These are phyloP conservation scores for Idaea biselata DNA, from an alignment of 2,888 invertebrate genomes.

Conservation along the genomic window DNA sequence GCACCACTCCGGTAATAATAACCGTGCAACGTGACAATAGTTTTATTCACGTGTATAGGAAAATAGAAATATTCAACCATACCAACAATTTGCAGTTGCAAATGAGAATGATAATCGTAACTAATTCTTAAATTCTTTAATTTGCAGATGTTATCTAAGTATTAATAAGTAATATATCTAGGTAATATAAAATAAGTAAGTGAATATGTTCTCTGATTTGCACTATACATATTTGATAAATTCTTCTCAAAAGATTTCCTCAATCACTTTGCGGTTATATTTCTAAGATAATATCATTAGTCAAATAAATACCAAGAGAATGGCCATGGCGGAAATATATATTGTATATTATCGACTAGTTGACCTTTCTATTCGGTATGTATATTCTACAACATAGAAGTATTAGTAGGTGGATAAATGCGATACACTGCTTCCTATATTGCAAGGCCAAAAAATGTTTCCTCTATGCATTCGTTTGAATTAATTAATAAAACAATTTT, in stretches of 20 bases:
- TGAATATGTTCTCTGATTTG: too few relatives aligned
- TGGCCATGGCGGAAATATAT: conserved; percentile 44
- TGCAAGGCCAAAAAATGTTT: conserved; percentile 47
- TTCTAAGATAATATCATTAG: background rate
- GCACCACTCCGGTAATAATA: background rate
- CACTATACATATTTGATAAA: background rate
- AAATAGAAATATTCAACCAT: background rate
- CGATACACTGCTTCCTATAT: conserved; percentile 48
- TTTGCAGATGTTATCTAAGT: background rate
- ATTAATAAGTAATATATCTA: too few relatives aligned
- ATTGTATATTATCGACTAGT: conserved; percentile 32
- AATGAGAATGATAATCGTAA: background rate
- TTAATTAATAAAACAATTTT: conserved; percentile 18
- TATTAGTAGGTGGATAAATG: conserved; percentile 40
- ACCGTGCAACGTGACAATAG: background rate
- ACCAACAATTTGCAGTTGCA: background rate
- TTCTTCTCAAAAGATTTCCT: background rate
- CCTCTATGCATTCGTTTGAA: conserved; percentile 46
- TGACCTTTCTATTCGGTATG: conserved; percentile 55
- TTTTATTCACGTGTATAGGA: background rate
- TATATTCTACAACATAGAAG: conserved; percentile 35
- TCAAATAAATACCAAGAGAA: conserved; percentile 10
- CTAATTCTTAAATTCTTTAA: too few relatives aligned
- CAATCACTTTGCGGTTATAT: background rate
- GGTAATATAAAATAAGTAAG: too few relatives aligned